Percentiles rank a stretch among this genome's conserved stretches.
These are phyloP conservation scores for Trichogramma evanescens DNA, from an alignment of 2,888 invertebrate genomes.

Conservation along the genomic window DNA sequence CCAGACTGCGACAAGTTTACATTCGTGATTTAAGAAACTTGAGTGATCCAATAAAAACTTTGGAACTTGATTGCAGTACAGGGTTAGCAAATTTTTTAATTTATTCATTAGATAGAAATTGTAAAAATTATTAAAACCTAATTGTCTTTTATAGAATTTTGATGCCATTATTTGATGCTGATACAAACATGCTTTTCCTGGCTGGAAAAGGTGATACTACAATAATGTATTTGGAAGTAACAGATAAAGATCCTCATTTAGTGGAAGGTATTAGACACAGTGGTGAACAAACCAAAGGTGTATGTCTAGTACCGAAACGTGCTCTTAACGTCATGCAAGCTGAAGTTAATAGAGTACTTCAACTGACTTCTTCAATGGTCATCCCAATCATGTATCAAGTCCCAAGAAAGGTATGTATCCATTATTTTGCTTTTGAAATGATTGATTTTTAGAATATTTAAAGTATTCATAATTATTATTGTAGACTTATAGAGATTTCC, in stretches of 20 bases:
- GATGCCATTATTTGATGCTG: slow-evolving; percentile 87
- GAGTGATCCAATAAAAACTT: slow-evolving; percentile 65
- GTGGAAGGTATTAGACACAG: slow-evolving; percentile 82
- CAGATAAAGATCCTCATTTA: slow-evolving; percentile 81
- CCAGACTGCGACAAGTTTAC: slow-evolving; percentile 78
- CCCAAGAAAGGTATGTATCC: slow-evolving; percentile 69
- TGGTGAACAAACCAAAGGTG: slow-evolving; percentile 92
- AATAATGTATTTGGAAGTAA: slow-evolving; percentile 83
- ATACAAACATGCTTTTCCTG: slow-evolving; percentile 91
- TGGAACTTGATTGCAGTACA: slow-evolving; percentile 79
- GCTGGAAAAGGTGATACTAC: slow-evolving; percentile 93
- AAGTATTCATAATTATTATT: slow-evolving; percentile 18
- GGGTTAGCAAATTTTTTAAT: slow-evolving; percentile 50
- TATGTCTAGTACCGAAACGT: slow-evolving; percentile 84
- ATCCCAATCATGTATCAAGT: slow-evolving; percentile 93
- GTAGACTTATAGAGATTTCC: slow-evolving; percentile 87
- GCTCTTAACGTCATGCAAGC: slow-evolving; percentile 94
- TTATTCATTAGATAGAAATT: background rate
- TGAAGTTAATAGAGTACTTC: slow-evolving; percentile 86
- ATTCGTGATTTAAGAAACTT: slow-evolving; percentile 83
- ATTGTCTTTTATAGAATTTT: slow-evolving; percentile 55
- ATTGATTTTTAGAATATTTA: slow-evolving; percentile 3
- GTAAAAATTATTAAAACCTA: background rate
- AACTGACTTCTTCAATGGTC: slow-evolving; percentile 78
- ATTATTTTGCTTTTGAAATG: background rate